Evolutionary conservation across 2,797 vertebrate genomes (phyloP).

Genomic region (Leptoclinus maculatus): DNA sequence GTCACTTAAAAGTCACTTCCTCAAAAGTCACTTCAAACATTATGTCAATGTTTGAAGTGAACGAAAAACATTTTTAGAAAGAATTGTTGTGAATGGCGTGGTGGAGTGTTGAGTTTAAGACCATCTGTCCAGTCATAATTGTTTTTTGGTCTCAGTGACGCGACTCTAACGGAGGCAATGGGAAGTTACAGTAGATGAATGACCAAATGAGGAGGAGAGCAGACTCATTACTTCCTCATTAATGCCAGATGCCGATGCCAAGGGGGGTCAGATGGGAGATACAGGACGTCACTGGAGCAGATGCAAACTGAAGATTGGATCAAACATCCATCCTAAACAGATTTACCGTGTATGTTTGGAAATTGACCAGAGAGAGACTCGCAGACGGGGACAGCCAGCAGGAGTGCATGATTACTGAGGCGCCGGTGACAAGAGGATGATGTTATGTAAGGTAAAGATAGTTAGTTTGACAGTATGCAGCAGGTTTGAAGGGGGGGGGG

Average conservation of each 20-base stretch:
- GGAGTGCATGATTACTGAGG: constrained; percentile 12
- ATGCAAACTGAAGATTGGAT: constrained; percentile 76
- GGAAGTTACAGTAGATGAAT: constrained; percentile 71
- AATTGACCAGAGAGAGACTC: constrained; percentile 49
- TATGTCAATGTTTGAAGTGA: background rate
- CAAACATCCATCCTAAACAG: constrained; percentile 75
- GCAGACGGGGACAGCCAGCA: constrained; percentile 29
- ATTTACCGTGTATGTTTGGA: constrained; percentile 71
- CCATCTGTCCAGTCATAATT: constrained; percentile 65
- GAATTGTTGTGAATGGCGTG: constrained; percentile 36
- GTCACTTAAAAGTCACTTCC: background rate
- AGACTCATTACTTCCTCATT: constrained; percentile 80
- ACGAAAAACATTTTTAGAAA: constrained; percentile 2
- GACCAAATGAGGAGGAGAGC: constrained; percentile 65
- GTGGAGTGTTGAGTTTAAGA: constrained; percentile 10
- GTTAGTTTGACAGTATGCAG: constrained; percentile 11
- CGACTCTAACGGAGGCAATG: constrained; percentile 35
- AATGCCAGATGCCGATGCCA: constrained; percentile 77
- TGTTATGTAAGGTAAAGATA: constrained; percentile 42
- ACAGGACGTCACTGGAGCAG: constrained; percentile 70
- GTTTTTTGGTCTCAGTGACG: constrained; percentile 53
- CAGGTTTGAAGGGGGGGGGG: background rate
- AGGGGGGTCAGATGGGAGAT: constrained; percentile 61
- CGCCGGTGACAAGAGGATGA: constrained; percentile 6
- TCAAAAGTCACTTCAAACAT: background rate